Base-by-base conservation (phyloP, 2,888 invertebrate genomes). In the Cantharis nigra region DNA sequence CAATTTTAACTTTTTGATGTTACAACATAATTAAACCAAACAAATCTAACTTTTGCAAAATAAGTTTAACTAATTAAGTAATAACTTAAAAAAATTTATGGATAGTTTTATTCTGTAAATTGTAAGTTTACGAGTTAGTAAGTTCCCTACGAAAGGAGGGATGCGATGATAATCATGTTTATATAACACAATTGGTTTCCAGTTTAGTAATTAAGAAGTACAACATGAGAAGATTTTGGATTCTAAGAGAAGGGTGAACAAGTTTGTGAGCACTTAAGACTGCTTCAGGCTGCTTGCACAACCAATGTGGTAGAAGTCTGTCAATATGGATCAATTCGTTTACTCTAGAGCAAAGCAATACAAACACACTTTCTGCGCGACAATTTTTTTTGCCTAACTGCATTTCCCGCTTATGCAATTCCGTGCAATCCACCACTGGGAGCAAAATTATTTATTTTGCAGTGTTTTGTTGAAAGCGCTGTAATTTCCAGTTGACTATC, bases 1-100 rank as follows among this genome's bases (percentile, higher is more conserved):
- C 65, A 67, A 67, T 67, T 67, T 67, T 67, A 67, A 67, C 65
- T 67, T 67, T 65, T 64, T 64, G 20, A 20, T 49, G 49, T 49
- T 49, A 49, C 49, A 49, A 49, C 49, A 49, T 49, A 49, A 49
- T 49, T 49, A 49, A 49, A 49, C 7, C n/a, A 0, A 49, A n/a
- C 49, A 49, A 49, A 49, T 49, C 49, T 49, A 49, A 49, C 49
- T 49, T 49, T n/a, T 49, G n/a, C 49, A 7, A 49, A 49, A 49
- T 49, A 49, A 49, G n/a, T 13, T n/a, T 49, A n/a, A n/a, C 49
- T 49, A 49, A 49, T 49, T 49, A 49, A n/a, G 49, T n/a, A 49
- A 49, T 49, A 49, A 49, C n/a, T n/a, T 49, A n/a, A n/a, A 49
- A 49, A 49, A 49, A 49, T 49, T 7, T 49, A 49, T 49, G n/a